Evolutionary conservation across 2,888 invertebrate species (phyloP), one percentile per base, ranked within the genome.

Genomic region (Octonoba sinensis): DNA sequence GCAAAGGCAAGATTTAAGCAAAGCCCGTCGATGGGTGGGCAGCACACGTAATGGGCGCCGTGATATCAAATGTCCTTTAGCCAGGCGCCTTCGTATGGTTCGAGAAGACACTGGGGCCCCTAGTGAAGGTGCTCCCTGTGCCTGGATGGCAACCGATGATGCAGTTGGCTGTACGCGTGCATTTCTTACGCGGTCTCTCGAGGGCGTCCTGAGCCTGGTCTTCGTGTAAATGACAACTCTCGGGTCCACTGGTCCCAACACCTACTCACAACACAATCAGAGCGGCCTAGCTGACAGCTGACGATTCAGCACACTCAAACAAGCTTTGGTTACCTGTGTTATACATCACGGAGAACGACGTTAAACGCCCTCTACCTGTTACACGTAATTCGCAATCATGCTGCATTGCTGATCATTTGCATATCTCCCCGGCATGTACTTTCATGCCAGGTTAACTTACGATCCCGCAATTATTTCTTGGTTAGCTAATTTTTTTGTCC

Each of bases 401-500:
- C 60, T 60, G 24, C 13, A 60, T 60, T 60, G 24, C 60, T 60
- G 36, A 60, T 60, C n/a, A n/a, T n/a, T n/a, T n/a, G n/a, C n/a
- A n/a, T n/a, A n/a, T n/a, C n/a, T n/a, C n/a, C n/a, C n/a, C 24
- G 27, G 46, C 18, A 64, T 3, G 64, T 64, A 64, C 27, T 36
- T 60, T 60, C 60, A 60, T 60, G 24, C 27, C 60, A 60, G 36
- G 60, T 60, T 60, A 27, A 44, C 46, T 64, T 46, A 44, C 64
- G 46, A 64, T 46, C 18, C n/a, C 18, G 20, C 46, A 46, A 64
- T 64, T 64, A 20, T n/a, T 64, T 64, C 46, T 46, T 64, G 18
- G 18, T 60, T 24, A 16, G 64, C 46, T 18, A 24, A 62, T 64
- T 64, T 64, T 20, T 64, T 12, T 60, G 60, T 3, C 60, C 11